A percentile compares a stretch with the other conserved stretches of the same genome.
Conservation (phyloP, 2,888 invertebrate species). For the Hypomecis punctinalis region DNA sequence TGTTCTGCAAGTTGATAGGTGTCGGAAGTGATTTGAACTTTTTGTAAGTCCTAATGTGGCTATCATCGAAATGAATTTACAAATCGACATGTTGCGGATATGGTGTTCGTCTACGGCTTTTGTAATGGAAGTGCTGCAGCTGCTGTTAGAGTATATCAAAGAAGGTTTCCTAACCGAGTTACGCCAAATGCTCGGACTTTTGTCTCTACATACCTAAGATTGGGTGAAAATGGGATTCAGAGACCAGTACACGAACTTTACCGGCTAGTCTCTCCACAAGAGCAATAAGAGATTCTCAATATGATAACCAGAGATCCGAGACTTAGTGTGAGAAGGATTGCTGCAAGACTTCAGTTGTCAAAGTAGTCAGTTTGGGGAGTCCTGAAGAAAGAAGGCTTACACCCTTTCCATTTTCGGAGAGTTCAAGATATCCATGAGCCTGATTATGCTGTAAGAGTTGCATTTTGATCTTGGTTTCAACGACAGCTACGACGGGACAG, state of each 20-base stretch:
- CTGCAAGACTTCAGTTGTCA: slow-evolving; percentile 2
- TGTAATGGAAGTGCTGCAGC: background rate
- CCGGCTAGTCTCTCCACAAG: slow-evolving; percentile 1
- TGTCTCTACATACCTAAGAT: background rate
- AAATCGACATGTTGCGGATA: background rate
- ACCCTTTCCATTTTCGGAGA: slow-evolving; percentile 15
- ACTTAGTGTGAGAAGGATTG: slow-evolving; percentile 17
- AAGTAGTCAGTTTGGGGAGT: slow-evolving; percentile 10
- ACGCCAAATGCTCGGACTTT: slow-evolving; percentile 17
- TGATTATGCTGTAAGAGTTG: slow-evolving; percentile 6
- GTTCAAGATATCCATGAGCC: slow-evolving; percentile 14
- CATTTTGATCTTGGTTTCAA: slow-evolving; percentile 14
- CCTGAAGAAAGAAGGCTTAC: slow-evolving; percentile 14
- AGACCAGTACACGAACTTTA: slow-evolving; percentile 7
- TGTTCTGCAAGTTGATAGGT: no score
- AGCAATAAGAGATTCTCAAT: slow-evolving; percentile 6
- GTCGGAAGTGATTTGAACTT: background rate
- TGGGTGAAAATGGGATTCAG: slow-evolving; percentile 15
- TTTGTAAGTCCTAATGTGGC: background rate
- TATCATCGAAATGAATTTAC: background rate
- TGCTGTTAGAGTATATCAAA: background rate
- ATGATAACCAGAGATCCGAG: slow-evolving; percentile 6
- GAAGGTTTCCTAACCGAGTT: slow-evolving; percentile 6
- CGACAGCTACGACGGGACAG: background rate
- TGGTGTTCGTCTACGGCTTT: slow-evolving; percentile 1